phyloP scores from a whole-genome alignment of 2,113 vertebrate species.

The Rutilus rutilus region DNA sequence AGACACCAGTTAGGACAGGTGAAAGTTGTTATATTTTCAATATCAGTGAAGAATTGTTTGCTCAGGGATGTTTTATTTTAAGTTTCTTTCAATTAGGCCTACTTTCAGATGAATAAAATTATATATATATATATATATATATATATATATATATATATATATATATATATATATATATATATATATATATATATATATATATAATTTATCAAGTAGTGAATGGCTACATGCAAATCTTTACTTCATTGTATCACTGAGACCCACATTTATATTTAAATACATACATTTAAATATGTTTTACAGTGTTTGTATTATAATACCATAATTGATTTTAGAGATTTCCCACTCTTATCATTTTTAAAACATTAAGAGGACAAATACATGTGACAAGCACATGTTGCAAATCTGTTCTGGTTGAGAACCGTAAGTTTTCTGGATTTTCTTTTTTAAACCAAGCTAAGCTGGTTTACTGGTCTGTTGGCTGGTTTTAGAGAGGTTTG shows the following conservation, averaged over 20 bases:
- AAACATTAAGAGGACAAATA: not conserved
- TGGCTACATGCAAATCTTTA: not conserved
- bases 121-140: no score
- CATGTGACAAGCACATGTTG: not conserved
- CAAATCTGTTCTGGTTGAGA: not conserved
- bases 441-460: not conserved
- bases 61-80: not conserved
- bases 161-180: no score
- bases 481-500: not conserved
- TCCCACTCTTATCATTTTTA: not conserved
- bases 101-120: not conserved
- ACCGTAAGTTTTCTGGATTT: not conserved
- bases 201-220: not conserved
- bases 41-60: not conserved
- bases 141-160: no score
- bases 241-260: not conserved
- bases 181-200: no score
- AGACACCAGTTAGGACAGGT: not conserved
- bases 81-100: not conserved
- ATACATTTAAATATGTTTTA: no score
- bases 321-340: not conserved
- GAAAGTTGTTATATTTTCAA: not conserved
- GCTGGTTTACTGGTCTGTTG: not conserved
- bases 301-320: not conserved
- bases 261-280: not conserved